Conservation (phyloP, 2,888 invertebrate genomes). For the Campoplex nolae region DNA sequence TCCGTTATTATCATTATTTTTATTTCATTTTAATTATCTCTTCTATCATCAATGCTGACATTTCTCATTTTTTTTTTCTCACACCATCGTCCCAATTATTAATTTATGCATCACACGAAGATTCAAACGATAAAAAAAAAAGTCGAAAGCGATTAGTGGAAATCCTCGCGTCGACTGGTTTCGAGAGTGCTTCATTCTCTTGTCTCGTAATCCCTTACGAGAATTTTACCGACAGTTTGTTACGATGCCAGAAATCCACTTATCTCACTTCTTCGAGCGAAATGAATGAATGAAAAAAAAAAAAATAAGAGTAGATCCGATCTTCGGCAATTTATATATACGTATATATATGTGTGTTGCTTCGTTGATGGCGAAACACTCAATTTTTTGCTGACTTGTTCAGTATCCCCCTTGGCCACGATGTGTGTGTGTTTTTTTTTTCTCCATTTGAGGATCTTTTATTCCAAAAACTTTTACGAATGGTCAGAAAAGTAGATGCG, state of each 20-base stretch:
- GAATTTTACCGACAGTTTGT: constrained; percentile 50
- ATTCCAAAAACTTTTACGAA: constrained; percentile 15
- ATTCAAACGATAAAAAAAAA: not conserved
- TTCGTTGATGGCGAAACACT: constrained; percentile 35
- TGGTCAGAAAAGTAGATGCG: constrained; percentile 22
- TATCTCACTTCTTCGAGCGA: constrained; percentile 35
- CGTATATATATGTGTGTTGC: not conserved
- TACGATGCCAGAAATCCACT: constrained; percentile 49
- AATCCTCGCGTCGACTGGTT: not conserved
- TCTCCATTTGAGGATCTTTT: constrained; percentile 4
- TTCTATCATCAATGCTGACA: not conserved
- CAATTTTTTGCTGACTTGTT: constrained; percentile 48
- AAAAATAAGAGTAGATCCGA: constrained; percentile 25
- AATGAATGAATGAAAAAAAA: constrained; percentile 26
- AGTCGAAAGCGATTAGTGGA: not conserved
- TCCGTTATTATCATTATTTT: not conserved
- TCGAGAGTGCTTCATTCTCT: constrained; percentile 16
- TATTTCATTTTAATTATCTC: not conserved
- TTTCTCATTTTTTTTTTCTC: not conserved
- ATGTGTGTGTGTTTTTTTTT: constrained; percentile 3
- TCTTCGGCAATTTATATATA: not conserved
- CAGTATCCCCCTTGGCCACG: constrained; percentile 13
- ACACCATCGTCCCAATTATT: not conserved
- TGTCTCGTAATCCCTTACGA: constrained; percentile 16
- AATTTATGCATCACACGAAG: not conserved